Evolutionary conservation across 2,113 vertebrate species (phyloP).

Genomic region (Epinephelus moara): DNA sequence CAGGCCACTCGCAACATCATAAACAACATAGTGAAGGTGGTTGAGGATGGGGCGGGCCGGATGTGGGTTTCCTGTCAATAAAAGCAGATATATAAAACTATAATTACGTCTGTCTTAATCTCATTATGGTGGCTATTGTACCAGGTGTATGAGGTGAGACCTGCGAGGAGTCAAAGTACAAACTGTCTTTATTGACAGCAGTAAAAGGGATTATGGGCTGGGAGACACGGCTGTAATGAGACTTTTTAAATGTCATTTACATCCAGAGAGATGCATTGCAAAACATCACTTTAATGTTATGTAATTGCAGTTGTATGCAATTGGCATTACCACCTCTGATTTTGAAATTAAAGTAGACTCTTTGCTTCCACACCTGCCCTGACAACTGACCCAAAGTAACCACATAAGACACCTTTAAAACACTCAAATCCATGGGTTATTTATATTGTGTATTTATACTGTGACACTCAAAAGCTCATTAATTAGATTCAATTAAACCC

Average conservation of each 20-base stretch:
- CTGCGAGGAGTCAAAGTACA: constrained; percentile 59
- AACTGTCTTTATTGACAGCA: constrained; percentile 25
- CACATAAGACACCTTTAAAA: too few relatives aligned
- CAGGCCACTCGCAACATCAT: not conserved
- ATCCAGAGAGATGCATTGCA: not conserved
- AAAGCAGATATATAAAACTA: not conserved
- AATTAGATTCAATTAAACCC: not conserved
- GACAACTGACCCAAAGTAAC: too few relatives aligned
- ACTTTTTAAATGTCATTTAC: constrained; percentile 17
- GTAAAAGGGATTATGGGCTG: constrained; percentile 36
- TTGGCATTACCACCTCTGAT: not conserved
- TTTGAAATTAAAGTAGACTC: not conserved
- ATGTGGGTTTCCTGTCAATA: not conserved
- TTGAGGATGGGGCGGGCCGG: not conserved
- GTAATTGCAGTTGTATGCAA: not conserved
- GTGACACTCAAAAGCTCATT: not conserved
- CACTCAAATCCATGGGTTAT: too few relatives aligned
- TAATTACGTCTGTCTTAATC: not conserved
- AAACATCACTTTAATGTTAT: not conserved
- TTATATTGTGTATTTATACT: not conserved
- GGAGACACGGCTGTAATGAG: constrained; percentile 3
- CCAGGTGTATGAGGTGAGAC: not conserved
- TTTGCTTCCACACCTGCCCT: too few relatives aligned
- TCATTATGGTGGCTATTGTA: not conserved
- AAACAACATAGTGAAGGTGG: not conserved